Evolutionary conservation across 1,140 invertebrate genomes (phyloP), one percentile per base, ranked within the genome.

Genomic region (Orussus abietinus): DNA sequence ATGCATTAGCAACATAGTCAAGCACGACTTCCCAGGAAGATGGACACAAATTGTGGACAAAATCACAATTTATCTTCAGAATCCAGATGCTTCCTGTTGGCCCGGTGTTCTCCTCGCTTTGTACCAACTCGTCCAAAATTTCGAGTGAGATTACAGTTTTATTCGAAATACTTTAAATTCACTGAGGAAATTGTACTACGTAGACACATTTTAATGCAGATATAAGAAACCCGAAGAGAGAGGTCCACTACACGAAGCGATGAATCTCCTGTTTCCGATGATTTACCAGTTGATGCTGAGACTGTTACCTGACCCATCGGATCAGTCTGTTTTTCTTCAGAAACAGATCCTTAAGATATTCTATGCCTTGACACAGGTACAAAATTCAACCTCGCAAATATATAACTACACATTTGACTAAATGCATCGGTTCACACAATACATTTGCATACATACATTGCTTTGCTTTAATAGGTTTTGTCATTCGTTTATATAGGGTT

Each of bases 281-380:
- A 83, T 96, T 45, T 90, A 97, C 61, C 83, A 93, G 63, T 74
- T 96, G 18, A 84, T 92, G 64, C 68, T 85, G 18, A 80, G 85
- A 49, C 76, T 99, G 12, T 71, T 96, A 42, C 77, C 80, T 33
- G 92, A 98, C 71, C 77, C 82, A 32, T 89, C 90, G 6, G 88
- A 93, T 59, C 81, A 88, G 49, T 90, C 92, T 31, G 85, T 93
- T 31, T 74, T 92, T 20, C 75, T 99, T 22, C 95, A 98, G 65
- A 98, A 99, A 72, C 87, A 93, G 72, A 90, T 98, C 60, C 77
- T 99, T 3, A 99, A 99, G 77, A 95, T 96, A 54, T 98, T 92
- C 69, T 96, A 88, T 75, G 89, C 92, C 11, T 77, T 98, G 11
- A 88, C 91, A 37, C 93, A 96, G 77, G 84, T 87, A 69, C 62